These are phyloP conservation scores for Anguilla obscura DNA, from an alignment of 2,797 vertebrate species.

Conservation along the genomic window DNA sequence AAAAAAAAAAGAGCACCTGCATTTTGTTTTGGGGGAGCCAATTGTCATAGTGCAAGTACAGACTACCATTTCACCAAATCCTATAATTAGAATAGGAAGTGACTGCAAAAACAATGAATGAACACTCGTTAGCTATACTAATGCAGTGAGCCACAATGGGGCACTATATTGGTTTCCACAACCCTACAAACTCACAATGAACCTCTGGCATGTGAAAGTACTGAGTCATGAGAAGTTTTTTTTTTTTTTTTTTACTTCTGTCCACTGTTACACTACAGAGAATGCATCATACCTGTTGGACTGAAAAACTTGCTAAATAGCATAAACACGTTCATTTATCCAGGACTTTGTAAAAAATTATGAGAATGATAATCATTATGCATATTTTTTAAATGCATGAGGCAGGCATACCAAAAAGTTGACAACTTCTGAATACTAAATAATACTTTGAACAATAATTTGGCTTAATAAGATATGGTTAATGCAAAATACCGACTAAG, in stretches of 20 bases:
- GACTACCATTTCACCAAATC: constrained; percentile 7
- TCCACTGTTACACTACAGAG: neutral
- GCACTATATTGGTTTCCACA: neutral
- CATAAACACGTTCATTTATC: neutral
- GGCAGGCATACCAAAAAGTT: neutral
- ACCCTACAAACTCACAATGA: neutral
- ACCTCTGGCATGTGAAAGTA: neutral
- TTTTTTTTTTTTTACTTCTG: neutral
- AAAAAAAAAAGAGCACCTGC: neutral
- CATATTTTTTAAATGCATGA: neutral
- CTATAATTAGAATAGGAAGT: constrained; percentile 18
- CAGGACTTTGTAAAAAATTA: no score
- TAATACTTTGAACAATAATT: neutral
- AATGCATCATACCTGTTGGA: neutral
- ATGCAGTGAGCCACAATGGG: constrained; percentile 5
- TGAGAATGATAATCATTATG: no score
- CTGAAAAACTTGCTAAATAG: neutral
- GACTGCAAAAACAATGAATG: constrained; percentile 10
- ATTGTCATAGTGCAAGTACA: neutral
- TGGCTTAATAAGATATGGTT: no score
- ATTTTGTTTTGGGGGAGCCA: neutral
- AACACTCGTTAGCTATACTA: constrained; percentile 9
- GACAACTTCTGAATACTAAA: neutral
- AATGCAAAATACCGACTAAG: neutral
- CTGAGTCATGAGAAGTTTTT: neutral